Base-by-base conservation (phyloP, 2,113 vertebrate species). In the Camelus bactrianus region DNA sequence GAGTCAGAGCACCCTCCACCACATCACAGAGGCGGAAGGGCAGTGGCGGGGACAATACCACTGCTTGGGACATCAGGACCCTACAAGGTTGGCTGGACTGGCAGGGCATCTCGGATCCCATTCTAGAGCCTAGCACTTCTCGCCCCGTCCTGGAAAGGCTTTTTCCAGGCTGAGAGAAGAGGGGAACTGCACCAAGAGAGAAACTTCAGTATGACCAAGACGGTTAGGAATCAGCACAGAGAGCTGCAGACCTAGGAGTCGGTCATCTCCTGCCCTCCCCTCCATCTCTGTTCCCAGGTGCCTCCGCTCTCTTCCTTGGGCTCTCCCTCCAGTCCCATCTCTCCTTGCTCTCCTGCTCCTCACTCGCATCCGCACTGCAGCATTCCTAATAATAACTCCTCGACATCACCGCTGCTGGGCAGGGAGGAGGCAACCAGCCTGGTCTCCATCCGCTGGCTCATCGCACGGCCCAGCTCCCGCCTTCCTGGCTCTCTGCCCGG, bases 351-450 rank as follows among this genome's bases (percentile, higher is more conserved):
- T 84, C 50, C 79, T 35, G 89, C 24, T 80, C 73, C 86, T 54
- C 81, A 54, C 76, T 92, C 96, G 58, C 80, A 98, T 83, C 98
- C 96, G 98, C 98, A 99, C 98, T 99, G 99, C 99, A 98, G 98
- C 95, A 96, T 75, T 98, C 98, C 98, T 98, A 98, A 98, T 96
- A 98, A 98, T 98, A 99, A 98, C 98, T 96, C 65, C 98, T 95
- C 99, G 73, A 85, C 97, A 76, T 85, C 96, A 28, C 76, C 10
- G 83, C 12, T 17, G 85, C 17, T 58, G 0, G 87, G 0, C 2
- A 8, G 28, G 83, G 42, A 14, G 42, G 28, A 95, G 26, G 82
- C 75, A 48, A 89, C 69, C 60, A 58, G 86, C 81, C 92, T 16
- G 9, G 97, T 35, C 81, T 70, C 58, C 48, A 0, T 84, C 89